Evolutionary conservation across 2,888 invertebrate genomes (phyloP), one percentile per base, ranked within the genome.

Genomic region (Baccha elongata): DNA sequence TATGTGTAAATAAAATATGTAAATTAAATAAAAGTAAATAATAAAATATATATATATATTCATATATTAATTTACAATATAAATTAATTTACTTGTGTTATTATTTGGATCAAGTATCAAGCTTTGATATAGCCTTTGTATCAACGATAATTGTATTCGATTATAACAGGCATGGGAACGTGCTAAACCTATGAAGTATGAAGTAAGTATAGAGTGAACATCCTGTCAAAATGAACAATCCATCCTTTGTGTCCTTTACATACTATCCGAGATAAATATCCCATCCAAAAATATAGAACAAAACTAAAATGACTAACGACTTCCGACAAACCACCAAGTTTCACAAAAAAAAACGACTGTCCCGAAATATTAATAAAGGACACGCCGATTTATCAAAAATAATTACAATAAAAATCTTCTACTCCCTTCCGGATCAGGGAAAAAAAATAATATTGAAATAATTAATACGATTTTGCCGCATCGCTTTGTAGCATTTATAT

Each of bases 11-110:
- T 81, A 81, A 71, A 81, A 50, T 76, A 81, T 81, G 81, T 81
- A 81, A 60, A 81, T 60, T 81, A 67, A 81, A 76, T 67, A 67
- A 72, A 81, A 76, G 26, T 71, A 76, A 81, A 55, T 64, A 81
- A 67, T 81, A 71, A 81, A 81, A 71, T 81, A 60, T 44, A 78
- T 78, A 78, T 78, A 68, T 68, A 81, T 81, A 81, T 81, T 76
- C 76, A 76, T 81, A 81, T 81, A 81, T 81, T 81, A 71, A 81
- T 81, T 81, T 76, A 81, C 69, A 76, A 76, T 76, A 81, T 76
- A 79, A 44, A 58, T 67, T 58, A 40, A 29, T 4, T 44, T 26
- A 21, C 7, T 26, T 37, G 23, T 35, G 8, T 62, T 64, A 48
- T 17, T 42, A 37, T 52, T 71, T 29, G 17, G 3, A 44, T 19